Evolutionary conservation across 1,140 invertebrate species (phyloP).

Genomic region (Drosophila pruinosa): DNA sequence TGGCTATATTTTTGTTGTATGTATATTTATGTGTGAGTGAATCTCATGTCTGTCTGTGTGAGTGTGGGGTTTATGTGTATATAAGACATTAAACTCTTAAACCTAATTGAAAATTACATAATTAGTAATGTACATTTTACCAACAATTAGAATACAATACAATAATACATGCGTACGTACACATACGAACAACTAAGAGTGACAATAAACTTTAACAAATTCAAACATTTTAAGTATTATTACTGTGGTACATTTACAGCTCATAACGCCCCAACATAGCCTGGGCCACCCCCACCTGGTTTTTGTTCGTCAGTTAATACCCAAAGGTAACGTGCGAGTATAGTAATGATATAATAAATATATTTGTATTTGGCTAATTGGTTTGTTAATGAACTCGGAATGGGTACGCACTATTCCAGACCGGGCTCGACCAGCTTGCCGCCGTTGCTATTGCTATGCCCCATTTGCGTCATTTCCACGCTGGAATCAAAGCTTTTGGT

Average conservation of each 20-base stretch:
- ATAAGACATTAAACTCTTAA: slow-evolving; percentile 28
- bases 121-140: slow-evolving; percentile 49
- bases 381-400: slow-evolving; percentile 38
- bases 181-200: slow-evolving; percentile 48
- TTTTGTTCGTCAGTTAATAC: slow-evolving; percentile 52
- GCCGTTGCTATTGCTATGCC: slow-evolving; percentile 68
- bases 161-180: slow-evolving; percentile 33
- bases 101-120: slow-evolving; percentile 43
- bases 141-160: slow-evolving; percentile 54
- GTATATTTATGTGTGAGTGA: background rate
- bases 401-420: slow-evolving; percentile 46
- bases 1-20: slow-evolving; percentile 22
- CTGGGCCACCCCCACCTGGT: background rate
- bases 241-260: slow-evolving; percentile 21
- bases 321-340: slow-evolving; percentile 44
- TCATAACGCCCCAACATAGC: slow-evolving; percentile 22
- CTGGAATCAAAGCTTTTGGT: slow-evolving; percentile 81
- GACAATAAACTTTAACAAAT: slow-evolving; percentile 49
- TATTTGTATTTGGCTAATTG: slow-evolving; percentile 60
- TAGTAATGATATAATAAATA: slow-evolving; percentile 11
- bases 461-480: slow-evolving; percentile 64
- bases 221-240: slow-evolving; percentile 37
- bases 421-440: slow-evolving; percentile 58
- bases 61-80: background rate
- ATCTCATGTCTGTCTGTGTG: background rate